Base-by-base conservation (phyloP, 2,797 vertebrate species). In the Heterohyrax brucei region DNA sequence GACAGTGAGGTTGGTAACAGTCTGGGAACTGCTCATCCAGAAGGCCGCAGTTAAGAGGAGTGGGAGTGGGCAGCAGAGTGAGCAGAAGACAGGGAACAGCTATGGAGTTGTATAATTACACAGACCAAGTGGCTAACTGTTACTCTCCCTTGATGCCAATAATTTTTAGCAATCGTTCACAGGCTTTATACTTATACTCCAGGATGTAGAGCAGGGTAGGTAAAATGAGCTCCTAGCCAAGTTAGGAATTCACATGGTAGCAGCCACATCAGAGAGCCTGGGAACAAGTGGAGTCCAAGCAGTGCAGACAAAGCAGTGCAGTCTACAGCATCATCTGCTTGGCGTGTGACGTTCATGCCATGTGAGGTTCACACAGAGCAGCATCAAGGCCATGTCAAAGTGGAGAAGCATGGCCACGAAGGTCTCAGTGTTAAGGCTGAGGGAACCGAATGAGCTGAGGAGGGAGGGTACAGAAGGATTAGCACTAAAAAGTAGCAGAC, bases 201-300 rank as follows among this genome's bases (percentile, higher is more conserved):
- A 22, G 13, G 44, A 46, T 62, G 28, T 33, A 83, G n/a, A 82
- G 39, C 22, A 76, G 22, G 39, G 46, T 44, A 64, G 26, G 8
- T 18, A 16, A 44, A 90, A 81, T 16, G 50, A 5, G 21, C 22
- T 82, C 14, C 78, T 6, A 64, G 53, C 66, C 18, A 18, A 6
- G 53, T 83, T 53, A 77, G 70, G 95, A 86, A 86, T 90, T 64
- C 64, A 79, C 50, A 22, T n/a, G 24, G 18, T 78, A 68, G 66
- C 39, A 91, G 46, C 39, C 16, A 64, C 39, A 82, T 22, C 21
- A 92, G 66, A 75, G 28, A 21, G n/a, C 77, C n/a, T 73, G 48
- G 28, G 22, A 61, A 82, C 28, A 78, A 59, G 70, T 18, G 39
- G 46, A 21, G 22, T 53, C n/a, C 33, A 80, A 75, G 72, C 21